Conservation (phyloP, 1,140 invertebrate genomes). For the Cotesia typhae region DNA sequence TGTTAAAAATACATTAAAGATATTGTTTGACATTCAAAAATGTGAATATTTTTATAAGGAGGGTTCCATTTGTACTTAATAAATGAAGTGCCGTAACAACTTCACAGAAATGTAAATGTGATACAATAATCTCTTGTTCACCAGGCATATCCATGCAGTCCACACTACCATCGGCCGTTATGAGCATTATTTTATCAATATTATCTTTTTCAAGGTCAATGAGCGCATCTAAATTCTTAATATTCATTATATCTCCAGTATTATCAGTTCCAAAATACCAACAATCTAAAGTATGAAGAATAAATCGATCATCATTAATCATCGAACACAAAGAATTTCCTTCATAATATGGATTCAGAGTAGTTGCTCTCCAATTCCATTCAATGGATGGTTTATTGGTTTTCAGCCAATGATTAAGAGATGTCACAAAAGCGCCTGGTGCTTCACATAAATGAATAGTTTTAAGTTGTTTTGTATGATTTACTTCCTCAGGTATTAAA, state of each 20-base stretch:
- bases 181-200: conserved; percentile 66
- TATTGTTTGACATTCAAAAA: conserved; percentile 85
- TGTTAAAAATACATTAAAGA: conserved; percentile 80
- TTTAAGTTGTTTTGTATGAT: conserved; percentile 66
- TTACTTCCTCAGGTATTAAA: conserved; percentile 66
- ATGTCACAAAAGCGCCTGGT: conserved; percentile 90
- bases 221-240: conserved; percentile 74
- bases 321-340: conserved; percentile 77
- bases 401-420: conserved; percentile 87
- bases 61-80: conserved; percentile 76
- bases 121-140: conserved; percentile 84
- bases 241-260: conserved; percentile 82
- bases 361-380: conserved; percentile 88
- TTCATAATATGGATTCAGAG: conserved; percentile 92
- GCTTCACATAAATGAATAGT: conserved; percentile 93
- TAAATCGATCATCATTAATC: conserved; percentile 88
- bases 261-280: conserved; percentile 89
- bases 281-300: conserved; percentile 76
- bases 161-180: conserved; percentile 94
- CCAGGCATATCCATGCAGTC: conserved; percentile 85
- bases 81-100: conserved; percentile 77
- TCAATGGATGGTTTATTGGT: conserved; percentile 67
- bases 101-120: conserved; percentile 84
- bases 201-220: conserved; percentile 58
- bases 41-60: conserved; percentile 94